phyloP scores from a whole-genome alignment of 23 tunicate genomes.

The Styela clava region DNA sequence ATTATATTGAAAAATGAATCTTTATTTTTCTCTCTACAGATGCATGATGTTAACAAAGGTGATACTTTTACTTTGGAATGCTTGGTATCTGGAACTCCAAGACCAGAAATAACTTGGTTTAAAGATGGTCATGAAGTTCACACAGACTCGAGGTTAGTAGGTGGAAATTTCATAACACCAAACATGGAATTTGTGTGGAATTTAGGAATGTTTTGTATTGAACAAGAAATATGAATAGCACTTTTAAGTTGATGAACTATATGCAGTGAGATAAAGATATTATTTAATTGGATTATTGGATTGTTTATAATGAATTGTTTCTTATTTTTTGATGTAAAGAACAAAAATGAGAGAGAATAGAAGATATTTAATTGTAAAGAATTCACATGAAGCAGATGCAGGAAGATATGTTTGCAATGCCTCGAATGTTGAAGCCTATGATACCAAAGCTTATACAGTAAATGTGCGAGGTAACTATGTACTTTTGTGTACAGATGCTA shows the following conservation, averaged over 20 bases:
- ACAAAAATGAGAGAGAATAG: constrained; percentile 48
- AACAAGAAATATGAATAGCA: too few species aligned
- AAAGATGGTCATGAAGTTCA: constrained; percentile 41
- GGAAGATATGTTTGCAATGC: constrained; percentile 80
- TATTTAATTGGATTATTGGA: too few species aligned
- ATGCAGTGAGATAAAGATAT: too few species aligned
- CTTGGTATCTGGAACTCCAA: constrained; percentile 68
- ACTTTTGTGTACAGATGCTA: not conserved
- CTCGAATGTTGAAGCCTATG: constrained; percentile 62
- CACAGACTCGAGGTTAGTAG: constrained; percentile 1
- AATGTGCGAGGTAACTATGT: constrained; percentile 60
- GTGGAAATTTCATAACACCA: too few species aligned
- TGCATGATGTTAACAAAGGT: constrained; percentile 50
- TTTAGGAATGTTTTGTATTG: too few species aligned
- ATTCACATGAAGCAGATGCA: constrained; percentile 56
- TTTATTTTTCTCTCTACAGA: not conserved
- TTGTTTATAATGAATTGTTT: too few species aligned
- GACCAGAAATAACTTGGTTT: constrained; percentile 72
- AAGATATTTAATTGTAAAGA: constrained; percentile 46
- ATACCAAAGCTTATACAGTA: constrained; percentile 51
- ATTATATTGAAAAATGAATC: too few species aligned
- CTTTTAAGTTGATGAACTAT: too few species aligned
- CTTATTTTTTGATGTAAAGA: constrained; percentile 19
- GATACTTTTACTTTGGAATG: constrained; percentile 63
- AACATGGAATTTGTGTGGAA: too few species aligned